These are phyloP conservation scores for Proteles cristata DNA, from an alignment of 2,113 vertebrate species.

Conservation along the genomic window DNA sequence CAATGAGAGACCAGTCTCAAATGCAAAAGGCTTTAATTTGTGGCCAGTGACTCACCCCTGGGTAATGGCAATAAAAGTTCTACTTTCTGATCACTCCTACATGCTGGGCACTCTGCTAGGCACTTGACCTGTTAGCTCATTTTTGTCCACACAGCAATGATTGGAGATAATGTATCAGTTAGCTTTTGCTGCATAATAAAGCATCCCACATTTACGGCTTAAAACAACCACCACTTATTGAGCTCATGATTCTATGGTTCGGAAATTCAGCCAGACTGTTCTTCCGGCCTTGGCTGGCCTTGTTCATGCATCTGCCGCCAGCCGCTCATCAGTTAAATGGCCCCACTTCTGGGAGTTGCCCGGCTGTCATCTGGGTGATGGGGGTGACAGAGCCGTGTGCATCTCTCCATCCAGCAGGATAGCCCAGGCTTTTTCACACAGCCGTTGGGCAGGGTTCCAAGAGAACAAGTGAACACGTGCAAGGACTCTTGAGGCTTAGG, in stretches of 20 bases:
- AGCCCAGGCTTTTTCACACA: slow-evolving; percentile 59
- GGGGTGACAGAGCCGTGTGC: slow-evolving; percentile 37
- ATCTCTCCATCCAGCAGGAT: slow-evolving; percentile 48
- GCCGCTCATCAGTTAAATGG: slow-evolving; percentile 16
- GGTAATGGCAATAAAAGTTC: not conserved
- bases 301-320: not conserved
- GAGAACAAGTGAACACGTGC: not conserved
- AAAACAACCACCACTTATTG: not conserved
- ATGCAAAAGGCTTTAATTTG: not conserved
- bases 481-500: slow-evolving; percentile 14
- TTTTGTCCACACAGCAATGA: not conserved
- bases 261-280: not conserved
- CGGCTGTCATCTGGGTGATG: slow-evolving; percentile 43
- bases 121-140: not conserved
- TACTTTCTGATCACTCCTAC: not conserved
- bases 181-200: slow-evolving; percentile 65
- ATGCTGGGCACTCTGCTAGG: not conserved
- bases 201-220: not conserved
- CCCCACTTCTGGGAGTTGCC: slow-evolving; percentile 52
- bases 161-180: not conserved
- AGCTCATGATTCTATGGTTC: not conserved
- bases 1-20: not conserved
- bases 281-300: not conserved
- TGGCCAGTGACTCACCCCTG: not conserved
- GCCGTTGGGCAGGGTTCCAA: slow-evolving; percentile 57